Evolutionary conservation across 2,797 vertebrate genomes (phyloP), one percentile per base, ranked within the genome.

Genomic region (Anolis apletophallus): DNA sequence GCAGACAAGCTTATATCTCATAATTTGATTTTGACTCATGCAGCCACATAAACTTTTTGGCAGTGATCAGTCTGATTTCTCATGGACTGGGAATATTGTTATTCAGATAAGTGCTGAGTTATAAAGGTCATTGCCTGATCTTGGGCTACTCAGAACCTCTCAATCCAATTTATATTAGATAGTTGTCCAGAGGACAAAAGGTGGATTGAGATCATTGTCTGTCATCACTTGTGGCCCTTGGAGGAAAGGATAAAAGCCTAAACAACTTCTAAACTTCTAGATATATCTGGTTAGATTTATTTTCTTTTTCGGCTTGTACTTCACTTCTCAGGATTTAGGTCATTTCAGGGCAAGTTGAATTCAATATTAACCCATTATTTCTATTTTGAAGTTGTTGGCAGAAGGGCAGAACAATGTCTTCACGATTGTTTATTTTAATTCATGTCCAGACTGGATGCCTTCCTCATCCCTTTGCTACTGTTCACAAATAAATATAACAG

Each of bases 401-500:
- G 36, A 93, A 85, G 81, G 81, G 90, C 29, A 93, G 90, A 91
- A 61, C 19, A 91, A 83, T 86, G 84, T 86, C 87, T 82, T 64
- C 9, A 64, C 61, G 29, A 7, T 64, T 93, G 90, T 91, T 96
- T 92, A 90, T 91, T 93, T 94, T 93, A 90, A 84, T 92, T 90
- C 78, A 92, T n/a, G 46, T 90, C 59, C 54, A 94, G 87, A 8
- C 0, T 80, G 84, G 87, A 93, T 88, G 2, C 91, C 92, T 91
- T 92, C 90, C 79, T 93, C 90, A 90, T 88, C 84, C 32, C 72
- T 83, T 85, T 78, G 32, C 57, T 34, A 86, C 21, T 91, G 50
- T 90, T 94, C 90, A 89, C 92, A 96, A 94, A 96, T 95, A 96
- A 94, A 95, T 84, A 94, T 78, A 90, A 89, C 88, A 11, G 3